A percentile compares a stretch with the other conserved stretches of the same genome.
Conservation (phyloP, 2,797 vertebrate species). For the Propithecus deckenii region DNA sequence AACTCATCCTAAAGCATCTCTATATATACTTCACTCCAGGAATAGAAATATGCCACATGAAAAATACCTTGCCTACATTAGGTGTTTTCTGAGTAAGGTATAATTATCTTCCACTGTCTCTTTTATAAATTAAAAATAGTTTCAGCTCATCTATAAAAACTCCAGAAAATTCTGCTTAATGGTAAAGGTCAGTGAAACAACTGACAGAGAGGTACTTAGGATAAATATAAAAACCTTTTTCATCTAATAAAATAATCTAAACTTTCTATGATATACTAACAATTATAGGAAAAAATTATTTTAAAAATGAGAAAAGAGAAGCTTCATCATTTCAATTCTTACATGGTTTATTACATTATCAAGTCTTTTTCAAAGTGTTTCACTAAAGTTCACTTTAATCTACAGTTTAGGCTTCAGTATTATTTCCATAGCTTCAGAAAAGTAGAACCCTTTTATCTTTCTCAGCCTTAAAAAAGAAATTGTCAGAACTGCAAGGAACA, state of each 20-base stretch:
- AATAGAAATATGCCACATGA: neutral
- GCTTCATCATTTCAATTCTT: neutral
- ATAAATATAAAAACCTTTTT: slow-evolving; percentile 27
- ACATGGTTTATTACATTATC: neutral
- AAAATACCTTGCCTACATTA: neutral
- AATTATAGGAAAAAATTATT: neutral
- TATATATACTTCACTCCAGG: neutral
- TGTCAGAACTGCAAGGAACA: neutral
- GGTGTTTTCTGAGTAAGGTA: slow-evolving; percentile 15
- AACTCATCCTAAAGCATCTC: neutral
- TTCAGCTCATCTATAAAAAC: slow-evolving; percentile 25
- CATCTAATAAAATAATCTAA: neutral
- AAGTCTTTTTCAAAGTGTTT: neutral
- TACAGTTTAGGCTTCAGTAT: neutral
- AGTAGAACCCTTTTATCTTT: neutral
- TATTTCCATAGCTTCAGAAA: neutral
- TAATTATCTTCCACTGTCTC: slow-evolving; percentile 64
- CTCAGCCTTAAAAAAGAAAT: neutral
- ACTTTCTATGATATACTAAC: neutral
- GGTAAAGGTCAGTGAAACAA: slow-evolving; percentile 33
- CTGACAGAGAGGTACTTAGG: neutral
- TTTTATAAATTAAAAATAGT: slow-evolving; percentile 59
- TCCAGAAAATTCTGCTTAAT: neutral
- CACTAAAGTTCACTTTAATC: neutral
- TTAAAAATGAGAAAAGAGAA: neutral